phyloP scores from a whole-genome alignment of 1,140 invertebrate species.

The Thereuonema tuberculata region DNA sequence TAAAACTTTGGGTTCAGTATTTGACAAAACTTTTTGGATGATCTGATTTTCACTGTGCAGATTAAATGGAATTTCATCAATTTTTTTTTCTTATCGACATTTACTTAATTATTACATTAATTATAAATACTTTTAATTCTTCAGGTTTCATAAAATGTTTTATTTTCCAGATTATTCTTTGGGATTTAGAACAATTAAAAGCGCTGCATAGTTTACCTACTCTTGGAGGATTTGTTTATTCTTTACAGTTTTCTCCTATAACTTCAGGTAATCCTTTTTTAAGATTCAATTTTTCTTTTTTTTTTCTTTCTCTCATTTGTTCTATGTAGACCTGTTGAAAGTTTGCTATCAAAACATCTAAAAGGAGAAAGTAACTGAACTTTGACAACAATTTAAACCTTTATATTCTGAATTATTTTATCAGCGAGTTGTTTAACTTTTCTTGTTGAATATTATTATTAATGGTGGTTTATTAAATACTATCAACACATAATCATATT shows the following conservation, averaged over 20 bases:
- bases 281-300: not conserved
- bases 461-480: no score
- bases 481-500: no score
- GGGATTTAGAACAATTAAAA: constrained; percentile 32
- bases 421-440: not conserved
- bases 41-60: no score
- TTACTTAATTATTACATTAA: no score
- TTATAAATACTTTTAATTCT: no score
- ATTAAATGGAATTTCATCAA: no score
- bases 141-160: no score
- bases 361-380: not conserved
- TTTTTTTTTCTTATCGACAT: no score
- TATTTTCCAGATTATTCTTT: constrained; percentile 38
- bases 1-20: no score
- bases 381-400: not conserved
- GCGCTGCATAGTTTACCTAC: constrained; percentile 40
- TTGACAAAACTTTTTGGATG: no score
- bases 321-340: not conserved
- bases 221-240: constrained; percentile 49
- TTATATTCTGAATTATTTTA: not conserved
- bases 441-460: not conserved
- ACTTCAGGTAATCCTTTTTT: constrained; percentile 45
- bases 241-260: constrained; percentile 46
- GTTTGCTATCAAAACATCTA: not conserved
- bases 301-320: not conserved